Evolutionary conservation across 2,113 vertebrate species (phyloP), one percentile per base, ranked within the genome.

Genomic region (Notothenia rossii): DNA sequence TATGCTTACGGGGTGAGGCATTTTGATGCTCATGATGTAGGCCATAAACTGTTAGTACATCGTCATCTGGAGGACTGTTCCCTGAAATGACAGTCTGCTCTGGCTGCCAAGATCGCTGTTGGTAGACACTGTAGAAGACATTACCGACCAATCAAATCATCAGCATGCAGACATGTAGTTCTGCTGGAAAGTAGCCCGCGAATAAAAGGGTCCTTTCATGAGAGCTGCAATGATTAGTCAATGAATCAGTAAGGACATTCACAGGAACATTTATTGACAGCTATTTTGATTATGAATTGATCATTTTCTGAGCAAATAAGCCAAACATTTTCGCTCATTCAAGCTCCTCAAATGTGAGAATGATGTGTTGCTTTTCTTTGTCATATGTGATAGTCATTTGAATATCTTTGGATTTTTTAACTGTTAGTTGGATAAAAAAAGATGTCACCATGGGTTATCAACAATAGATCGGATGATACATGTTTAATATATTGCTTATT

Each of bases 31-130:
- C 69, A 69, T 69, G 56, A 81, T 75, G 61, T 46, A 29, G 68
- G 49, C 43, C 81, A 63, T 83, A 79, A 92, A 80, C 77, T 65
- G 66, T 20, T 63, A 76, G 75, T 36, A 51, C 72, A 66, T 65
- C 22, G 25, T 75, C 59, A 85, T 85, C 79, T 48, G 25, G 83
- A 75, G 68, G 22, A 69, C 62, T 5, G 67, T 65, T 82, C 66
- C 72, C 70, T 43, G 12, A 68, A 78, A 81, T 60, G 65, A 80
- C 71, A 20, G 71, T 49, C 40, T 58, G 51, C 75, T 61, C 70
- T 3, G 54, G 55, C 69, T 56, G 17, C 25, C 46, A 7, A 22
- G 73, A 43, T 76, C 46, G 1, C 60, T 56, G 66, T 67, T 76
- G 48, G 72, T 64, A 75, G 81, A 81, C 68, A 58, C 63, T 10